Base-by-base conservation (phyloP, 2,113 vertebrate genomes). In the Agapornis roseicollis region DNA sequence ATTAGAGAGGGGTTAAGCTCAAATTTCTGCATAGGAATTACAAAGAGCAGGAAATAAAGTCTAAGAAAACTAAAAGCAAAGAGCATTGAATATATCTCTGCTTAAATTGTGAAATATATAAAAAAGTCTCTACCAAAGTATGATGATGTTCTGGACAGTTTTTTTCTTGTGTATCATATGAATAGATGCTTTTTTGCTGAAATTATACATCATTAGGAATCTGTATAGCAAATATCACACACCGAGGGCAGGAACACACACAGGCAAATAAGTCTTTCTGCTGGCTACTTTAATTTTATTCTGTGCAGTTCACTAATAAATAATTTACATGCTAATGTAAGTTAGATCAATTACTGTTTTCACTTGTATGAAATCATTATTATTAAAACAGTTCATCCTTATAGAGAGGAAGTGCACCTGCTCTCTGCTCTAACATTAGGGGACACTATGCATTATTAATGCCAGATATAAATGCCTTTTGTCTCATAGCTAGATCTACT, bases 291-390 rank as follows among this genome's bases (percentile, higher is more conserved):
- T 91, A 85, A 96, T 95, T 94, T 93, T 84, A 95, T 90, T 92
- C 88, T 63, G 31, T 81, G 72, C 68, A 49, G 85, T 93, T 80
- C 17, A 3, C 52, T 94, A 93, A 96, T 97, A 93, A 97, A 95
- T 96, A 96, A 96, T 96, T 95, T 96, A 95, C 84, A 94, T 90
- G 46, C 39, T 83, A 86, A 92, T 88, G 83, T 88, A 97, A 96
- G 92, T 96, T 94, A 93, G 93, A 84, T 88, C 80, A 94, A 94
- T 97, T 90, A 95, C 71, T 93, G 85, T 92, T 94, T 96, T 90
- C 78, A 73, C 63, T 96, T 85, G 50, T 83, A 50, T 64, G 53
- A 76, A 91, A 52, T 56, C 27, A 94, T 81, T 86, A 91, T 88
- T 95, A 96, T 88, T 95, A 95, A 96, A 95, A 76, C 42, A 70